Base-by-base conservation (phyloP, 2,888 invertebrate genomes). In the Caprella mutica region DNA sequence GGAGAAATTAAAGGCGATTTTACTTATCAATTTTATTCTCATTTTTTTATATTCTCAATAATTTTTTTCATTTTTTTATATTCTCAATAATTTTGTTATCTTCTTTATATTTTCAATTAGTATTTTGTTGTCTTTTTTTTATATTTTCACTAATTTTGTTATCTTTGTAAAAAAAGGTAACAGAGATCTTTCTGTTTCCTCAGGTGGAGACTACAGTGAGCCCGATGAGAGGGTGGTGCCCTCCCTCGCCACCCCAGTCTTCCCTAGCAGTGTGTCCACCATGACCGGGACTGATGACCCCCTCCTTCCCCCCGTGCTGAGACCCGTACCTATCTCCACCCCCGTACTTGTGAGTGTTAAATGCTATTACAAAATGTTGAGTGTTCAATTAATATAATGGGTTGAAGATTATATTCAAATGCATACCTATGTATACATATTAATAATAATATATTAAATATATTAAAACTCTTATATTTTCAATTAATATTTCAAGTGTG, bases 321-420 rank as follows among this genome's bases (percentile, higher is more conserved):
- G 48, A 8, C 55, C 52, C 14, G 55, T 61, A 3, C 55, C 55
- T 14, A 29, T 58, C 27, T 55, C 61, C 6, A 61, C 61, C 5
- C 58, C 61, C 17, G 61, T 58, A 6, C 48, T 42, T 52, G 61
- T 58, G 40, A 61, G 56, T 56, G 24, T 23, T 26, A 8, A n/a
- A n/a, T n/a, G n/a, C n/a, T n/a, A n/a, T n/a, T n/a, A n/a, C n/a
- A n/a, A n/a, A n/a, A n/a, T n/a, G n/a, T n/a, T n/a, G n/a, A n/a
- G n/a, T n/a, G n/a, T n/a, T n/a, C n/a, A n/a, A n/a, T n/a, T n/a
- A n/a, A n/a, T n/a, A n/a, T n/a, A n/a, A n/a, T n/a, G n/a, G n/a
- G n/a, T n/a, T n/a, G n/a, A n/a, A n/a, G n/a, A n/a, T n/a, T n/a
- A n/a, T n/a, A n/a, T n/a, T n/a, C 9, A 14, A 35, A 35, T 35